These are phyloP conservation scores for Luscinia luscinia DNA, from an alignment of 2,797 vertebrate genomes.

Conservation along the genomic window DNA sequence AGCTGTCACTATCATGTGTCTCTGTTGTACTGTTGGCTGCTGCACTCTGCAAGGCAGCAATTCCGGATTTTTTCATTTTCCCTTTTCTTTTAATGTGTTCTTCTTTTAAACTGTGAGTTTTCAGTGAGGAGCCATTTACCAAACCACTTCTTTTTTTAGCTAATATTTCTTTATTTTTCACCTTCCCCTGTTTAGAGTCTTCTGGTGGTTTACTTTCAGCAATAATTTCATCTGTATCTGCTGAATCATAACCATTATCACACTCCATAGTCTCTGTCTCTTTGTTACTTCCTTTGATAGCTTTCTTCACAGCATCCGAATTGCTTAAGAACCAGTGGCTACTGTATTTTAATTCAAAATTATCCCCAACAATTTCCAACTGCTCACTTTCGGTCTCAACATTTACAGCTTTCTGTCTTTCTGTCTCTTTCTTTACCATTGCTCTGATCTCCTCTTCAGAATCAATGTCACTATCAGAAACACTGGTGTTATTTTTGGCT, in stretches of 20 bases:
- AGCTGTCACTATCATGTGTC: neutral
- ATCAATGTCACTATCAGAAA: constrained; percentile 75
- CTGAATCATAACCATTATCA: constrained; percentile 83
- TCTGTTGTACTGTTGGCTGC: neutral
- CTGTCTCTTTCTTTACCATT: constrained; percentile 70
- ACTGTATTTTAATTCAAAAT: constrained; percentile 79
- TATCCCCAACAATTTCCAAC: constrained; percentile 85
- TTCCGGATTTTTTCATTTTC: neutral
- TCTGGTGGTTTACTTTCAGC: constrained; percentile 74
- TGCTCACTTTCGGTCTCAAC: constrained; percentile 60
- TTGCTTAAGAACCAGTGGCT: constrained; percentile 44
- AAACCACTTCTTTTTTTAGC: neutral
- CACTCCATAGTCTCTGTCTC: neutral
- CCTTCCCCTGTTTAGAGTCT: neutral
- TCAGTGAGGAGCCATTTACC: neutral
- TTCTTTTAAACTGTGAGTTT: neutral
- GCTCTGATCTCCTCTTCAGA: constrained; percentile 84
- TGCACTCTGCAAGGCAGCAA: neutral
- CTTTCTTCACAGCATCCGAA: neutral
- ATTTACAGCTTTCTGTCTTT: neutral
- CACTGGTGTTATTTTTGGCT: neutral
- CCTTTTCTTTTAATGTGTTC: neutral
- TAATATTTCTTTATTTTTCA: neutral
- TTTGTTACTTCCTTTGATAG: neutral
- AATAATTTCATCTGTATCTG: constrained; percentile 91